Evolutionary conservation across 2,797 vertebrate species (phyloP), one percentile per base, ranked within the genome.

Genomic region (Hippocampus kuda): DNA sequence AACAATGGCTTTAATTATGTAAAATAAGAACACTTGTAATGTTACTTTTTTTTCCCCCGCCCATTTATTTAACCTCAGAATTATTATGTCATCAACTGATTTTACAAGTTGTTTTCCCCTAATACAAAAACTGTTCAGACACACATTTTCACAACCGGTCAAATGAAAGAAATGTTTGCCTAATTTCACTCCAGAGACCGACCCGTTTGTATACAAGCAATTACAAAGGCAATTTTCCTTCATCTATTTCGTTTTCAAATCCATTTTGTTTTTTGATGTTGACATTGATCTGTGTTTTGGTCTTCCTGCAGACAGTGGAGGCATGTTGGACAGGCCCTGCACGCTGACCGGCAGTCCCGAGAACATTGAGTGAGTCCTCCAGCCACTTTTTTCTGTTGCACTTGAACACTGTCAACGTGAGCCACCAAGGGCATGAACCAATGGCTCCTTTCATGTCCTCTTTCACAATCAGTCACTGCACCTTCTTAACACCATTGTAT

Each of bases 271-370:
- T 11, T 67, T 9, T 24, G 3, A 22, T 5, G 27, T 16, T 68
- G n/a, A 27, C 18, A 1, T 70, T 66, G 57, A 4, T 41, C n/a
- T 42, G 41, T 67, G 27, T 41, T n/a, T 66, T 41, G 9, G 12
- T 71, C 12, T 74, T 82, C 24, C 5, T 59, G 5, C 88, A 99
- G 97, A 99, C 84, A 97, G 97, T 27, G 95, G 95, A 80, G 97
- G 97, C 75, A 95, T 98, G 95, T 90, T 96, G 0, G 97, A 99
- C 85, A 89, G 97, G 78, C 95, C 97, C 76, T 99, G 97, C 83
- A 95, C 96, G 27, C 92, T 99, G 83, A 98, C 97, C 1, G 96
- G 97, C 70, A 94, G 91, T 46, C 97, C 94, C 80, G 97, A 98
- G 87, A 98, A 91, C 90, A 99, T 99, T 57, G 96, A 98, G 97